Conservation (phyloP, 2,888 invertebrate species). For the Eremobia ochroleuca region DNA sequence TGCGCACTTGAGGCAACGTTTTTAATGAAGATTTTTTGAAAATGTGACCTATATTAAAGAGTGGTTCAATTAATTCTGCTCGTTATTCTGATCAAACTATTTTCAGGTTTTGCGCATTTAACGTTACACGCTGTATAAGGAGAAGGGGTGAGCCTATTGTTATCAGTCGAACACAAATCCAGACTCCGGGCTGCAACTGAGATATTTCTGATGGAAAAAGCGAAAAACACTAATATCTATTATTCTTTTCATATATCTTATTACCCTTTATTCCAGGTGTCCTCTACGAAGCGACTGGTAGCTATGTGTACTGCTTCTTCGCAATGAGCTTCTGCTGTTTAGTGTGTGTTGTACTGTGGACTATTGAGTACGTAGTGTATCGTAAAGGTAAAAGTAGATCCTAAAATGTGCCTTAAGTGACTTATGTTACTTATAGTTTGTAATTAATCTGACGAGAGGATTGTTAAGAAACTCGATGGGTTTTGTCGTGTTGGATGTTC, state of each 20-base stretch:
- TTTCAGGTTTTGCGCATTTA: too few species aligned
- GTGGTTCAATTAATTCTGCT: too few species aligned
- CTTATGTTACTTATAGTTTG: conserved; percentile 12
- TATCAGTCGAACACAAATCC: not conserved
- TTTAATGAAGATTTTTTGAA: too few species aligned
- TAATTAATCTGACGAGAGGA: conserved; percentile 2
- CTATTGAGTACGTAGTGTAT: conserved; percentile 82
- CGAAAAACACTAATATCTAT: not conserved
- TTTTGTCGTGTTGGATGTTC: conserved; percentile 19
- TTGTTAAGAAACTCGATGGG: conserved; percentile 2
- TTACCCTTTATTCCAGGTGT: conserved; percentile 77
- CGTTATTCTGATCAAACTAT: too few species aligned
- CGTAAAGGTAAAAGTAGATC: conserved; percentile 55
- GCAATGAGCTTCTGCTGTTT: conserved; percentile 92
- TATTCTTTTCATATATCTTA: not conserved
- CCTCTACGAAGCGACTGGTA: conserved; percentile 90
- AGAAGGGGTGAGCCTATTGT: not conserved
- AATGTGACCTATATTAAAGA: too few species aligned
- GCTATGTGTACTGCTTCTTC: conserved; percentile 93
- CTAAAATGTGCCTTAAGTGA: conserved; percentile 32
- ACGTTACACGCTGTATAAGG: too few species aligned
- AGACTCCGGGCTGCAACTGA: not conserved
- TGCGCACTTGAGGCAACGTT: too few species aligned
- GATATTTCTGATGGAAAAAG: not conserved
- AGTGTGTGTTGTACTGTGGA: conserved; percentile 93